These are phyloP conservation scores for Chrysochloris asiatica DNA, from an alignment of 2,113 vertebrate genomes.

Conservation along the genomic window DNA sequence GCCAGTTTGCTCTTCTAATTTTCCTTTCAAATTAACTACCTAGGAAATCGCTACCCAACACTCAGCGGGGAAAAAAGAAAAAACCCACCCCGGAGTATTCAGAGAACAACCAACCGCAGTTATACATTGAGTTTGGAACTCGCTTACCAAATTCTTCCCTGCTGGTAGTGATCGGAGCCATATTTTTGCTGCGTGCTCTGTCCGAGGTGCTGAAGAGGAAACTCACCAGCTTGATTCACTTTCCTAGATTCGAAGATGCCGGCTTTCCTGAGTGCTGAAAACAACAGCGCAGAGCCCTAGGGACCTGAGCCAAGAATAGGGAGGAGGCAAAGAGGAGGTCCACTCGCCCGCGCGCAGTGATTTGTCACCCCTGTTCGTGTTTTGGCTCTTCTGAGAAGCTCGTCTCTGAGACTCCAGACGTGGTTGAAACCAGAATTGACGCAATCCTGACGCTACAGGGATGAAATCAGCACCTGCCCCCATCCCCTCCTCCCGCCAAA, in stretches of 20 bases:
- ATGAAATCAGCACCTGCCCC: slow-evolving; percentile 87
- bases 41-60: background rate
- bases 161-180: slow-evolving; percentile 91
- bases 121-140: slow-evolving; percentile 64
- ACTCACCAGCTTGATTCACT: slow-evolving; percentile 24
- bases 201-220: slow-evolving; percentile 88
- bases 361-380: slow-evolving; percentile 82
- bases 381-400: slow-evolving; percentile 84
- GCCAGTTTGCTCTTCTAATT: background rate
- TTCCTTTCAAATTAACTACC: slow-evolving; percentile 46
- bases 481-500: slow-evolving; percentile 43
- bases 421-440: slow-evolving; percentile 90
- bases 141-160: slow-evolving; percentile 92
- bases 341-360: slow-evolving; percentile 78
- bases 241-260: background rate
- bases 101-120: background rate
- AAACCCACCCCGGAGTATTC: background rate
- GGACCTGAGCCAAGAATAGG: slow-evolving; percentile 37
- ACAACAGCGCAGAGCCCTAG: slow-evolving; percentile 61
- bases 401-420: slow-evolving; percentile 83
- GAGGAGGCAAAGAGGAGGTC: slow-evolving; percentile 70
- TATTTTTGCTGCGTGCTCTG: slow-evolving; percentile 83
- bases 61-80: background rate
- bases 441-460: slow-evolving; percentile 94
- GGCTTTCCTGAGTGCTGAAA: slow-evolving; percentile 56